phyloP scores from a whole-genome alignment of 2,113 vertebrate genomes.

The Hirundichthys speculiger region DNA sequence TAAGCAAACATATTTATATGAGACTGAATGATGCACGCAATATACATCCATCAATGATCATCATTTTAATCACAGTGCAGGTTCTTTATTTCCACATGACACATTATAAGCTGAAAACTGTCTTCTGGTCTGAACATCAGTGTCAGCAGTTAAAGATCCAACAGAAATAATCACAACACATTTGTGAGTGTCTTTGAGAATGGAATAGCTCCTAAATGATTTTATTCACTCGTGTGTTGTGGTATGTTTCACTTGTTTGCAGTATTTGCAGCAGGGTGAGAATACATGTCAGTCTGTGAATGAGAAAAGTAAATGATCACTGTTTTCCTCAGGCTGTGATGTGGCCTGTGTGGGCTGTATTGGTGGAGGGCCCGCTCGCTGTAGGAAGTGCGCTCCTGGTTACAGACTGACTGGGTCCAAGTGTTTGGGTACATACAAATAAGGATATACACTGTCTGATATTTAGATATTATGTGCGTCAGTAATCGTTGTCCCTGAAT shows the following conservation, averaged over 20 bases:
- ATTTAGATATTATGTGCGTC: neutral
- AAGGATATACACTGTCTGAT: neutral
- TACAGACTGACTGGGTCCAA: constrained; percentile 88
- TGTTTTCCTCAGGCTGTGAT: constrained; percentile 84
- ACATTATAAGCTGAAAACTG: too few species aligned
- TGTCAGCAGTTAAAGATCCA: too few species aligned
- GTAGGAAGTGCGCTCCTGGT: constrained; percentile 92
- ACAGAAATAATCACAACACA: too few species aligned
- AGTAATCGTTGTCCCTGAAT: neutral
- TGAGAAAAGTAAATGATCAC: neutral
- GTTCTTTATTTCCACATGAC: too few species aligned
- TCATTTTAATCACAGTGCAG: too few species aligned
- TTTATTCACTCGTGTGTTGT: neutral
- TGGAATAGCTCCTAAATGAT: too few species aligned
- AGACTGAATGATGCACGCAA: too few species aligned
- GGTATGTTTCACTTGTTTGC: neutral
- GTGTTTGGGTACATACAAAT: constrained; percentile 85
- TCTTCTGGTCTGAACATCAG: too few species aligned
- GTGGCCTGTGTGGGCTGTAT: constrained; percentile 91
- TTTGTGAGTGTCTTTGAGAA: too few species aligned
- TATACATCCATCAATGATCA: too few species aligned
- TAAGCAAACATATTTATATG: too few species aligned
- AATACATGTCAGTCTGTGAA: neutral
- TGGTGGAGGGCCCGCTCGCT: constrained; percentile 89
- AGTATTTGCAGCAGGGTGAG: neutral